Base-by-base conservation (phyloP, 2,797 vertebrate genomes). In the Dicrostonyx torquatus region DNA sequence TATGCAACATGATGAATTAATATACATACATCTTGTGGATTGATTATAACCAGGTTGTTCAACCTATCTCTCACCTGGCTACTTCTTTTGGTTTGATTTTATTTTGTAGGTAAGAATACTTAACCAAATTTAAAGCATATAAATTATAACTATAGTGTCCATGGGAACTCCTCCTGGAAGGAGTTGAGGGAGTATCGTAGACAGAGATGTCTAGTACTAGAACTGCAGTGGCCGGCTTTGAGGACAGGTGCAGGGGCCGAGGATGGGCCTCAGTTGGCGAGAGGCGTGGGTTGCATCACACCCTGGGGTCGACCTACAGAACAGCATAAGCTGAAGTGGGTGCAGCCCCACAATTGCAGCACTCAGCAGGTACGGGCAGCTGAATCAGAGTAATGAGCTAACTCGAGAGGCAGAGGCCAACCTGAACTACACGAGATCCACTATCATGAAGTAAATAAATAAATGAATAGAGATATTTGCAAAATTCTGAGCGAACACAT, bases 231-330 rank as follows among this genome's bases (percentile, higher is more conserved):
- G 3, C 12, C 14, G 5, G 22, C 34, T 14, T 43, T 77, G 29
- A 75, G 40, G 22, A 34, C 4, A 40, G 5, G 50, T 2, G 48
- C 22, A 90, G 10, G 17, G 50, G 15, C 15, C 1, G 17, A 34
- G 24, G 48, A 40, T 37, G 48, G 14, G 48, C 24, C 15, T 86
- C 15, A 40, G 48, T 3, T 53, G 64, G 22, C 11, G 1, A n/a
- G n/a, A 70, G 48, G 34, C 15, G 72, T 53, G 34, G 13, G 66
- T 55, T 55, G 7, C 8, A 40, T 55, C 50, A 43, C 13, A 24
- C 50, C 3, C 66, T 70, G n/a, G n/a, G 22, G 17, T 37, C 0
- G 0, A 37, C 53, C 14, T 12, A 62, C 1, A 40, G 22, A 24
- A 18, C 5, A 37, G 8, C n/a, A 70, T 86, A 86, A 40, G 40